Evolutionary conservation across 2,113 vertebrate species (phyloP), one percentile per base, ranked within the genome.

Genomic region (Sinocyclocheilus anshuiensis): DNA sequence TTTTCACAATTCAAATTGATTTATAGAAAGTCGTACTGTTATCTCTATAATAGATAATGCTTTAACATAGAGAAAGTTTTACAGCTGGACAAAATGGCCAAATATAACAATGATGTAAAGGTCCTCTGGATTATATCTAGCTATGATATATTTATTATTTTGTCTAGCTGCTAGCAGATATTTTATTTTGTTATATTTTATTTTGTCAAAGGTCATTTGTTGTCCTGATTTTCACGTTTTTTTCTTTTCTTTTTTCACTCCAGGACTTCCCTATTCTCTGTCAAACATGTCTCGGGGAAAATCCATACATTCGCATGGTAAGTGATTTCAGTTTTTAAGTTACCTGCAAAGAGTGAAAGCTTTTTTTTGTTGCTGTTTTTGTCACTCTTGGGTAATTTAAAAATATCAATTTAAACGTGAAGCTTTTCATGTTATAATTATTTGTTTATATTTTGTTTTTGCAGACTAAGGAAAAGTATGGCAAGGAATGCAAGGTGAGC

Each of bases 281-380:
- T 91, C 97, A 99, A 92, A 99, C 97, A 91, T 99, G 97, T 91
- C 95, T 99, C 39, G 98, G 98, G 94, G 98, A 99, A 93, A 99
- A 99, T 86, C 97, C 98, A 0, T 99, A 99, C n/a, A 99, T 99
- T 39, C 96, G 98, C 48, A 99, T 99, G 98, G 98, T 99, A 91
- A 78, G 97, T 92, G 26, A 33, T 33, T 16, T 33, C 65, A 18
- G 6, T 15, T 29, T 65, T 61, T 61, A 4, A 15, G 15, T 33
- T 18, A 69, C 65, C 65, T 18, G 26, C 26, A 67, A 67, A 53
- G 12, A 53, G 50, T 53, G 4, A 65, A 67, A 63, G 12, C 26
- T 69, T 55, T 55, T 55, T 55, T 55, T 45, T 45, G 42, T 45
- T 42, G 42, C 29, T 33, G 15, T 71, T 36, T 63, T 24, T 61